Percentiles rank a stretch among this genome's conserved stretches.
Conservation (phyloP, 2,113 vertebrate genomes). For the Menura novaehollandiae region DNA sequence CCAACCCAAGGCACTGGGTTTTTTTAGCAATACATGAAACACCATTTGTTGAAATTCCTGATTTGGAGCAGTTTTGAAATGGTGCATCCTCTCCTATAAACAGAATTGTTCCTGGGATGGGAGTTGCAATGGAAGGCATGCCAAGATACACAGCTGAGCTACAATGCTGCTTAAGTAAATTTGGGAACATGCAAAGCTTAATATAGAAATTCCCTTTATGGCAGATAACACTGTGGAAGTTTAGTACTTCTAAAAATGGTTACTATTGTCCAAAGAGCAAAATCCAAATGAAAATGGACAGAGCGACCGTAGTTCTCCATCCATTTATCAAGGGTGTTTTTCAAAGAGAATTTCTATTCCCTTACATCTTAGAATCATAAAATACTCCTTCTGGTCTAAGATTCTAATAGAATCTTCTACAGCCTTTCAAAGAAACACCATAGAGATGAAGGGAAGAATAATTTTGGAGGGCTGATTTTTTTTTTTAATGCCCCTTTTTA, state of each 20-base stretch:
- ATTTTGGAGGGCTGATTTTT: not conserved
- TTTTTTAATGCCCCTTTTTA: not conserved
- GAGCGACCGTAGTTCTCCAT: not conserved
- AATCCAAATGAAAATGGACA: not conserved
- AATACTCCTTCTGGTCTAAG: not conserved
- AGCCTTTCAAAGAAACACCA: not conserved
- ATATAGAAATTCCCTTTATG: slow-evolving; percentile 31
- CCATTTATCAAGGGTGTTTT: not conserved
- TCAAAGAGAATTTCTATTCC: not conserved
- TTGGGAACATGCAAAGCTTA: not conserved
- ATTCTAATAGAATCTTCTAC: not conserved
- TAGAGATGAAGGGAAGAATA: not conserved
- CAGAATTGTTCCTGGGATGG: not conserved
- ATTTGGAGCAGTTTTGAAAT: not conserved
- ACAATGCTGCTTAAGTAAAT: not conserved
- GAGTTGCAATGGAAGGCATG: not conserved
- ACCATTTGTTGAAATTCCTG: not conserved
- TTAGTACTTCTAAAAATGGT: slow-evolving; percentile 25
- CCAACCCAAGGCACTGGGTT: not conserved
- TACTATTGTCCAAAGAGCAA: not conserved
- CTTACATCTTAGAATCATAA: not conserved
- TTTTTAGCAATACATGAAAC: not conserved
- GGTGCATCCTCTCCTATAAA: not conserved
- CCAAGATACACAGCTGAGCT: slow-evolving; percentile 23
- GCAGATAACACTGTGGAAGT: not conserved